phyloP scores from a whole-genome alignment of 1,140 invertebrate genomes.

The Sarcophaga bullata region DNA sequence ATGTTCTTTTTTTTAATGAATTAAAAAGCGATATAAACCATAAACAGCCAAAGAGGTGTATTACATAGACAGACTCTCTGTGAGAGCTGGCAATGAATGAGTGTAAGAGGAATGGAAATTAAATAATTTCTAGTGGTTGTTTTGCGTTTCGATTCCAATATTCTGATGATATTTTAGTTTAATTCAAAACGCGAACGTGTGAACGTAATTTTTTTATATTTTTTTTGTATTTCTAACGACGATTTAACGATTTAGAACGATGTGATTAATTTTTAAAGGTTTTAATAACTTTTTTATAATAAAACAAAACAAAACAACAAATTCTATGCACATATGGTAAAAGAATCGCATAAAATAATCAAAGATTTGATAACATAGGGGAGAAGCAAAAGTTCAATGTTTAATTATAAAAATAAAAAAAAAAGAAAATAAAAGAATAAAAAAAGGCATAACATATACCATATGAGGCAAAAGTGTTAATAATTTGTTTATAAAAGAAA shows the following conservation, averaged over 20 bases:
- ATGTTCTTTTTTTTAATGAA: too few species aligned
- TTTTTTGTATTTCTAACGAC: not conserved
- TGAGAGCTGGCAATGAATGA: not conserved
- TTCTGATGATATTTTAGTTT: not conserved
- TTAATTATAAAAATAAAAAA: not conserved
- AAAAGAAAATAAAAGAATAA: not conserved
- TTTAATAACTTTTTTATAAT: not conserved
- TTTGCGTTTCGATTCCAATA: not conserved
- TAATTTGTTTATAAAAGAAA: not conserved
- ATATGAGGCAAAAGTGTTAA: not conserved
- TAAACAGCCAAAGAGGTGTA: not conserved
- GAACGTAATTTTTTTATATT: not conserved
- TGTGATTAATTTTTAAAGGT: conserved; percentile 5
- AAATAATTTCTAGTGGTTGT: not conserved
- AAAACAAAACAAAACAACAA: not conserved
- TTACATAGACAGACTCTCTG: not conserved
- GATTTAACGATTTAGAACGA: not conserved
- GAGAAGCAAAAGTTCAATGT: not conserved
- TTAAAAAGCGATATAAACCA: not conserved
- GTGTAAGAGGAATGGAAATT: not conserved
- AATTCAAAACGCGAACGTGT: conserved; percentile 7
- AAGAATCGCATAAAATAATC: not conserved
- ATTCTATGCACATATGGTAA: not conserved
- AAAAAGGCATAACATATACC: too few species aligned
- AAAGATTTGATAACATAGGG: conserved; percentile 8